Conservation (phyloP, 1,140 invertebrate species). For the Saxidomus purpurata region DNA sequence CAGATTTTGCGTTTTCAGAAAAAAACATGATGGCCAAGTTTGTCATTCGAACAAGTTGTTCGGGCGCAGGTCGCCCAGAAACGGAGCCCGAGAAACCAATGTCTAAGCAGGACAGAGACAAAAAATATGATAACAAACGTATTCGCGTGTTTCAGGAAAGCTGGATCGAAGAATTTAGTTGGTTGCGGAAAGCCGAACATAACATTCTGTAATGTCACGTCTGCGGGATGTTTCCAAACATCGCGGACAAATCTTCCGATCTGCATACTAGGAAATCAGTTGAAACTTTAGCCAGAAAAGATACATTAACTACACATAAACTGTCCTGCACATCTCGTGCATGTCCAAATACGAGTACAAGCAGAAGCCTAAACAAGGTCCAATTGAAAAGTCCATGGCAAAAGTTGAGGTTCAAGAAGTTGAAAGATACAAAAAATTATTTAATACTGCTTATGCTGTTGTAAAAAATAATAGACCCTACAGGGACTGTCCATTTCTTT, state of each 20-base stretch:
- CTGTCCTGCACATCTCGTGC: not conserved
- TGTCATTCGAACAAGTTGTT: too few relatives aligned
- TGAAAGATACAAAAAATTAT: not conserved
- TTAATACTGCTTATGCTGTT: slow-evolving; percentile 36
- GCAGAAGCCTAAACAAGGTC: not conserved
- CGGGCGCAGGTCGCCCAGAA: too few relatives aligned
- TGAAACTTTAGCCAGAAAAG: not conserved
- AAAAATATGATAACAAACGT: not conserved
- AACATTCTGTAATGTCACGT: not conserved
- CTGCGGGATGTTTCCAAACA: not conserved
- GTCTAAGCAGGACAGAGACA: not conserved
- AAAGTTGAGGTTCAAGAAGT: slow-evolving; percentile 1
- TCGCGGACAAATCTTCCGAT: not conserved
- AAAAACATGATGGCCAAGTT: too few relatives aligned
- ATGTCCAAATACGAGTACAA: not conserved
- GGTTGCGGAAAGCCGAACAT: not conserved
- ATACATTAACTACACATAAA: not conserved
- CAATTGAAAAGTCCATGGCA: not conserved
- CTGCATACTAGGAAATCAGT: not conserved
- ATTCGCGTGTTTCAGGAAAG: not conserved
- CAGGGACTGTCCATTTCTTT: not conserved
- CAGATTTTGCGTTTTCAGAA: too few relatives aligned
- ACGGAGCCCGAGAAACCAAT: not conserved
- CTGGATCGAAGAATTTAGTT: not conserved
- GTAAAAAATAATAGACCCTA: slow-evolving; percentile 17